Conservation (phyloP, 2,113 vertebrate species). For the Macquaria ambigua region DNA sequence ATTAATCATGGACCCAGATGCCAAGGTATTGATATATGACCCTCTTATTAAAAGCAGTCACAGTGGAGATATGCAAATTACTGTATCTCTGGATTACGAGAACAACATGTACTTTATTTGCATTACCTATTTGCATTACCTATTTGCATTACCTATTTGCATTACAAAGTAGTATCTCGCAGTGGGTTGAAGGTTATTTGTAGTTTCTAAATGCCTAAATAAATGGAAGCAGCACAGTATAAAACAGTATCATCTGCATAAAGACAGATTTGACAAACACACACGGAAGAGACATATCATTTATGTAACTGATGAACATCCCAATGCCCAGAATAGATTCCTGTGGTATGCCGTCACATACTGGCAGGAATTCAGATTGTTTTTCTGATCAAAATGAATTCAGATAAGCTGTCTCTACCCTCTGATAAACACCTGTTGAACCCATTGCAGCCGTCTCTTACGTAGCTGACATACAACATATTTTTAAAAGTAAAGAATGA, state of each 20-base stretch:
- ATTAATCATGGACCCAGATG: neutral
- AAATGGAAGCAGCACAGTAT: neutral
- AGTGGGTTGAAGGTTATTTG: neutral
- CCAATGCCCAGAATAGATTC: neutral
- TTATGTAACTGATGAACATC: neutral
- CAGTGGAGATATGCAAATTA: neutral
- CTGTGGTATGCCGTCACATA: neutral
- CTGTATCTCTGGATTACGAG: neutral
- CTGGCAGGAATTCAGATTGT: neutral
- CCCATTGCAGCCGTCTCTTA: neutral
- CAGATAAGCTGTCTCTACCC: neutral
- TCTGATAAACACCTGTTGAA: conserved; percentile 1
- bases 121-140: neutral
- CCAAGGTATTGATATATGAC: neutral
- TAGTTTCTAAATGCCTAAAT: neutral
- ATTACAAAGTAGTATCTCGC: neutral
- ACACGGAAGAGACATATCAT: neutral
- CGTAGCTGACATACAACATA: neutral
- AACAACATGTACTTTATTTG: conserved; percentile 1
- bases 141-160: neutral
- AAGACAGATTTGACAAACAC: neutral
- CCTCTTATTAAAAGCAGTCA: neutral
- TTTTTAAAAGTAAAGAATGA: too few species aligned
- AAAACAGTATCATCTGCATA: conserved; percentile 4
- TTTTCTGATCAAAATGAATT: conserved; percentile 3